Evolutionary conservation across 2,113 vertebrate genomes (phyloP).

Genomic region (Octodon degus): DNA sequence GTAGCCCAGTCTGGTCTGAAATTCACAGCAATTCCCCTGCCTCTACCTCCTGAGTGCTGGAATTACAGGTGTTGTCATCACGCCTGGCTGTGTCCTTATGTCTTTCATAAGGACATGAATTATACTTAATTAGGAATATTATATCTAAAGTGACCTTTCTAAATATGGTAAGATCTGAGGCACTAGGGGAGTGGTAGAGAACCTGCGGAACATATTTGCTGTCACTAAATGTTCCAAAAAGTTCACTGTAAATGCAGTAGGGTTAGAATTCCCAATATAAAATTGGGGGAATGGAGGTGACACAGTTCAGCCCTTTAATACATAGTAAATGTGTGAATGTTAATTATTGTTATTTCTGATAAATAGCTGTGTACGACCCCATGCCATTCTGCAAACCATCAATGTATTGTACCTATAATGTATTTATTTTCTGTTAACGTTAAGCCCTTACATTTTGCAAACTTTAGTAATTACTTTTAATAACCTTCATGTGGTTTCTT

Average conservation of each 20-base stretch:
- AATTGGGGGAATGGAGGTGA: background rate
- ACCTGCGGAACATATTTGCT: background rate
- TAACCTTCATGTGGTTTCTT: slow-evolving; percentile 5
- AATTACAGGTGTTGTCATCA: too few species aligned
- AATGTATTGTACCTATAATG: background rate
- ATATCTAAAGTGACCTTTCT: background rate
- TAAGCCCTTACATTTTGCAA: background rate
- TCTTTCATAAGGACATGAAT: background rate
- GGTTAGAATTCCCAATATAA: background rate
- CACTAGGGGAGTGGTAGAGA: background rate
- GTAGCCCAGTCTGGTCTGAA: too few species aligned
- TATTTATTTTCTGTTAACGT: background rate
- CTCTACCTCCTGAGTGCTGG: too few species aligned
- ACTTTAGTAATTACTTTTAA: background rate
- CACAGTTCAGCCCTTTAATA: background rate
- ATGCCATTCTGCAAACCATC: background rate
- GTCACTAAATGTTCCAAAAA: background rate
- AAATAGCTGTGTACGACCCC: background rate
- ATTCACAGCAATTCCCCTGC: too few species aligned
- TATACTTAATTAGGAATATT: background rate
- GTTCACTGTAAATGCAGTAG: background rate
- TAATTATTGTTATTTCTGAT: background rate
- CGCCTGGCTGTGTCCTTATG: background rate
- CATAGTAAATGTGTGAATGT: background rate
- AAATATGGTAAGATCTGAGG: background rate